Conservation (phyloP, 2,888 invertebrate species). For the Sisyra terminalis region DNA sequence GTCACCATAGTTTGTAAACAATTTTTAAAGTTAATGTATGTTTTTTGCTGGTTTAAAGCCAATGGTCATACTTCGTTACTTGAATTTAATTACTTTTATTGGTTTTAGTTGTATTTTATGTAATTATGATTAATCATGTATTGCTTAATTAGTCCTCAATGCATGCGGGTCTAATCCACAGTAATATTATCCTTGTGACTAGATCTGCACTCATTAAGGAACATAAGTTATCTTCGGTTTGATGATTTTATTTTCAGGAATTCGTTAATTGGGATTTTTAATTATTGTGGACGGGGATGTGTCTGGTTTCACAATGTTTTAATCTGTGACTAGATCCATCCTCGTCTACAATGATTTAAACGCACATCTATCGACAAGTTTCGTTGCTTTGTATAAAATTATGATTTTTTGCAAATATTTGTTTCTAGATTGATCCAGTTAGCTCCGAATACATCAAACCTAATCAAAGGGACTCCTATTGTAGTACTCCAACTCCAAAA, state of each 20-base stretch:
- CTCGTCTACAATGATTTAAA: constrained; percentile 54
- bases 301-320: constrained; percentile 48
- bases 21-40: neutral
- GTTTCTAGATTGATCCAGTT: too few species aligned
- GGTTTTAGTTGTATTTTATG: neutral
- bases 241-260: constrained; percentile 3
- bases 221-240: constrained; percentile 15
- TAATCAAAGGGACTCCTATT: too few species aligned
- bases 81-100: neutral
- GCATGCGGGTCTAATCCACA: constrained; percentile 61
- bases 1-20: constrained; percentile 9
- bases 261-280: constrained; percentile 24
- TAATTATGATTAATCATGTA: neutral
- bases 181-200: constrained; percentile 48
- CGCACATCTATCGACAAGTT: too few species aligned
- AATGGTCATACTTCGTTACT: neutral
- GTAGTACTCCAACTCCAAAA: too few species aligned
- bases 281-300: constrained; percentile 65
- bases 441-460: too few species aligned
- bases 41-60: neutral
- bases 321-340: constrained; percentile 76
- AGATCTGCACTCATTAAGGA: constrained; percentile 80
- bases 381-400: too few species aligned
- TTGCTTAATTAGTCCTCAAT: constrained; percentile 29
- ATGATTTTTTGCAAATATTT: too few species aligned